Percentiles rank a stretch among this genome's conserved stretches.
phyloP scores from a whole-genome alignment of 2,888 invertebrate species.

The Actias luna region DNA sequence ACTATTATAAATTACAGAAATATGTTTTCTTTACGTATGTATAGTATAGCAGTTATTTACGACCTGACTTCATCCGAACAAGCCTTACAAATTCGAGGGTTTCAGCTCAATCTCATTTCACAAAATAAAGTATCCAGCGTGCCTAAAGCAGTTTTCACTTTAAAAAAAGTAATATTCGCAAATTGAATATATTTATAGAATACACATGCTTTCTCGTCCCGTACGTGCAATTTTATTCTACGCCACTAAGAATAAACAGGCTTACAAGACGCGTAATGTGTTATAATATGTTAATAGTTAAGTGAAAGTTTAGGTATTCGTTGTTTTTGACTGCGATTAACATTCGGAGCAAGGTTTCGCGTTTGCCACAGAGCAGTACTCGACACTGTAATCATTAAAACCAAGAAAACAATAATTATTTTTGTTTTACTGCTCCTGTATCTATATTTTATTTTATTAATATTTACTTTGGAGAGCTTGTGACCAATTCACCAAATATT shows the following conservation, averaged over 20 bases:
- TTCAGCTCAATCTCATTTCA: too few relatives aligned
- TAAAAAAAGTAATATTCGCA: background rate
- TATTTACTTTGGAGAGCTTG: too few relatives aligned
- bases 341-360: slow-evolving; percentile 13
- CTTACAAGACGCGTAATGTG: background rate
- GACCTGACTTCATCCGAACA: too few relatives aligned
- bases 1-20: too few relatives aligned
- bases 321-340: slow-evolving; percentile 12
- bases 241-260: background rate
- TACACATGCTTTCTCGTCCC: slow-evolving; percentile 8
- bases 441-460: background rate
- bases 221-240: background rate
- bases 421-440: background rate
- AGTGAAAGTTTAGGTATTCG: slow-evolving; percentile 17
- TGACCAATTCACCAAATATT: too few relatives aligned
- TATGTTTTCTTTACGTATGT: too few relatives aligned
- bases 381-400: background rate
- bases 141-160: background rate
- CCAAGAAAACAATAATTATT: background rate
- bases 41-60: too few relatives aligned
- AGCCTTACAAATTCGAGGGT: too few relatives aligned
- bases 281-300: slow-evolving; percentile 17
- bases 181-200: background rate
- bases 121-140: background rate
- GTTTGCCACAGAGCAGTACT: background rate